Base-by-base conservation (phyloP, 2,113 vertebrate species). In the Ammodytes marinus region DNA sequence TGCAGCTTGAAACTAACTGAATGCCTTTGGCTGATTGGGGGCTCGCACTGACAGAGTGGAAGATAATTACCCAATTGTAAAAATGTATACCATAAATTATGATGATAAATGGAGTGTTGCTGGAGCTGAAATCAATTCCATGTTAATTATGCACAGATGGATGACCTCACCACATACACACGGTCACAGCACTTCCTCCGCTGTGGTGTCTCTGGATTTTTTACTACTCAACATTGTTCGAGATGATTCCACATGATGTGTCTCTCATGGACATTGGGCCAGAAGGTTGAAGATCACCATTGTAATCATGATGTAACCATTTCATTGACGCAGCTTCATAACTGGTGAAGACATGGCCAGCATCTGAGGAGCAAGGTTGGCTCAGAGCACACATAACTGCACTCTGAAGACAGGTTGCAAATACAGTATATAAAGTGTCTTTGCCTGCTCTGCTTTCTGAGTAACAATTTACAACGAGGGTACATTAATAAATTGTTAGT, bases 61-160 rank as follows among this genome's bases (percentile, higher is more conserved):
- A 63, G 63, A 82, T 82, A 79, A 69, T 83, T 77, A 77, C 52
- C 14, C 70, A 67, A 89, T 69, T 64, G 74, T 46, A 82, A 83
- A 88, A 83, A 88, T 85, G 68, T 81, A 90, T 82, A 40, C 19
- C 64, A 65, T 77, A 45, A 88, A 86, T 89, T 74, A 86, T 77
- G 46, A 84, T 61, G 83, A 86, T 74, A 66, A 81, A 84, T 78
- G 65, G 74, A 54, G 10, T 5, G 1, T 72, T 88, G 64, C 49
- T 58, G 54, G 49, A 67, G 57, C 68, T 86, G 80, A 86, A 82
- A 85, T 82, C 58, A 77, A 80, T 68, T 84, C 69, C 19, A n/a
- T 57, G 50, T 90, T 27, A 85, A 93, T 90, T 75, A 83, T 69
- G 59, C 74, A 80, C 90, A 93, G 88, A 91, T 90, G 89, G 82